These are phyloP conservation scores for Poecilia wingei DNA, from an alignment of 2,797 vertebrate genomes.

Conservation along the genomic window DNA sequence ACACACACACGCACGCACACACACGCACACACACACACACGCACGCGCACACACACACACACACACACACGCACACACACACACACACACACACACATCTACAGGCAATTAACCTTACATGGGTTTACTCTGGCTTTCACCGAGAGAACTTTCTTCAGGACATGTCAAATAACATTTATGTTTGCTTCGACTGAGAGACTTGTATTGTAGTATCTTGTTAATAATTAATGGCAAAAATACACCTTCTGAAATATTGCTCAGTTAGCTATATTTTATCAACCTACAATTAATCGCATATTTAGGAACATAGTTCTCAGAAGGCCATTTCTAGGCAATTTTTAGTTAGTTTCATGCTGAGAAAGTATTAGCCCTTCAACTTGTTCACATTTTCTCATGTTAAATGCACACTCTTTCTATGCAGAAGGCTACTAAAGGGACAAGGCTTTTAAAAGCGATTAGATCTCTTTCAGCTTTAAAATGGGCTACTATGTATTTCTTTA, in stretches of 20 bases:
- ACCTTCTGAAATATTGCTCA: background rate
- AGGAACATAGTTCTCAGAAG: background rate
- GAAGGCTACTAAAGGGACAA: background rate
- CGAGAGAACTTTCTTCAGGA: background rate
- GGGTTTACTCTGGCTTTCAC: background rate
- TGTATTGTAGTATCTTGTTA: background rate
- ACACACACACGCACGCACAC: background rate
- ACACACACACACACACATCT: background rate
- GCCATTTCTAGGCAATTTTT: background rate
- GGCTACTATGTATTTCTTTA: background rate
- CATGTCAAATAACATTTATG: background rate
- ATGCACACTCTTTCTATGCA: background rate
- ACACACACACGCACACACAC: no score
- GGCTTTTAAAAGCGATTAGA: background rate
- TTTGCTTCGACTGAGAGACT: background rate
- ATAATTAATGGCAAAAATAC: background rate
- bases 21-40: no score
- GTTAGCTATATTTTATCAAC: background rate
- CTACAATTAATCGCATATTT: background rate
- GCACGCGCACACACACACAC: no score
- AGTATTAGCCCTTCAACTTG: no score
- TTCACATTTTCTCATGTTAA: no score
- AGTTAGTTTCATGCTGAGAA: background rate
- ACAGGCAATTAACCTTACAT: background rate
- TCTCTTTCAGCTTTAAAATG: background rate